Conservation (phyloP, 2,113 vertebrate genomes). For the Bettongia penicillata region DNA sequence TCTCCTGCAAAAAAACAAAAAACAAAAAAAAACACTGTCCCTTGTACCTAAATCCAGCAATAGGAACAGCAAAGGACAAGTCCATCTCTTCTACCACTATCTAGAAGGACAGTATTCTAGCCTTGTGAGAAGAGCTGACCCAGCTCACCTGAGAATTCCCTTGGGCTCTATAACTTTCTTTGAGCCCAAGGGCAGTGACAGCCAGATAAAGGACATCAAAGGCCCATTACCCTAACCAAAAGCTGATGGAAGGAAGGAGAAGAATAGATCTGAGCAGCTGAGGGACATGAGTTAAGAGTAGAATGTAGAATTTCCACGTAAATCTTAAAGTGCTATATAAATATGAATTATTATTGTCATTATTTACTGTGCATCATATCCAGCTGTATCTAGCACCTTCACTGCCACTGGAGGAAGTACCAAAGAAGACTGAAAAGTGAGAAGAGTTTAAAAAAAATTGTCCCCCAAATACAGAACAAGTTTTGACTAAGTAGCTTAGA, state of each 20-base stretch:
- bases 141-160: not conserved
- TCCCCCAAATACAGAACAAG: not conserved
- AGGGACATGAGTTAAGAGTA: conserved; percentile 1
- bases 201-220: not conserved
- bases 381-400: conserved; percentile 67
- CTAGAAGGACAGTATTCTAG: not conserved
- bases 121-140: not conserved
- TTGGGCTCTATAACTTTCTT: not conserved
- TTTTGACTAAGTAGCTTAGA: not conserved
- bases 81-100: not conserved
- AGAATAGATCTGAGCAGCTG: conserved; percentile 17
- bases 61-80: conserved; percentile 19
- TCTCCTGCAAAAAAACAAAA: conserved; percentile 19
- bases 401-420: conserved; percentile 61
- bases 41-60: not conserved
- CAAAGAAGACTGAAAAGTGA: conserved; percentile 57
- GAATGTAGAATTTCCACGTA: conserved; percentile 15
- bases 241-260: not conserved
- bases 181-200: not conserved
- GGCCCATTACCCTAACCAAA: not conserved
- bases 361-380: conserved; percentile 30
- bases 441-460: conserved; percentile 34
- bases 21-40: not conserved
- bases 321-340: not conserved
- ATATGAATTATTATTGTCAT: not conserved